Evolutionary conservation across 2,113 vertebrate genomes (phyloP).

Genomic region (Psittacara wagleri): DNA sequence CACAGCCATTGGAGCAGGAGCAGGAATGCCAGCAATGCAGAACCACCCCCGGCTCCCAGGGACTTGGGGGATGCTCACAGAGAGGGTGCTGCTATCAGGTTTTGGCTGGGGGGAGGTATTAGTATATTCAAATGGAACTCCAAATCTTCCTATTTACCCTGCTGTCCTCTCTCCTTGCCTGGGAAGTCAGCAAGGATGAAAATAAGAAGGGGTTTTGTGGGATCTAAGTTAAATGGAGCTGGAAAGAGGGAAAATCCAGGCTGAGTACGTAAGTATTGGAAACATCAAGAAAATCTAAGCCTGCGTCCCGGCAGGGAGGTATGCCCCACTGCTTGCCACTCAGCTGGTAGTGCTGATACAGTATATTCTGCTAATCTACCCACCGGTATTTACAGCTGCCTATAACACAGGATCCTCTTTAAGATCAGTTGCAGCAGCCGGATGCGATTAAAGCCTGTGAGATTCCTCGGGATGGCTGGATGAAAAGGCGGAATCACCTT

Average conservation of each 20-base stretch:
- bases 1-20: not conserved
- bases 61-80: not conserved
- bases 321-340: not conserved
- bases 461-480: not conserved
- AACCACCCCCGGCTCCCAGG: not conserved
- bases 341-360: not conserved
- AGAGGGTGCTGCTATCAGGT: not conserved
- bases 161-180: not conserved
- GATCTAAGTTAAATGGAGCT: not conserved
- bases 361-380: not conserved
- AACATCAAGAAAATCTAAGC: not conserved
- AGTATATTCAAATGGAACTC: not conserved
- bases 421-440: not conserved
- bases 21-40: slow-evolving; percentile 8
- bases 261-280: not conserved
- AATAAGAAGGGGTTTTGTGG: not conserved
- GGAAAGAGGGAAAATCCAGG: not conserved
- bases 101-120: rapidly evolving
- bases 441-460: not conserved
- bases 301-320: not conserved
- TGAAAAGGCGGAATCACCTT: not conserved
- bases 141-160: not conserved
- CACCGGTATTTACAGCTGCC: not conserved
- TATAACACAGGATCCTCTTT: not conserved
- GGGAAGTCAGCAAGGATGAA: not conserved